Conservation (phyloP, 2,113 vertebrate species). For the Bufo gargarizans region DNA sequence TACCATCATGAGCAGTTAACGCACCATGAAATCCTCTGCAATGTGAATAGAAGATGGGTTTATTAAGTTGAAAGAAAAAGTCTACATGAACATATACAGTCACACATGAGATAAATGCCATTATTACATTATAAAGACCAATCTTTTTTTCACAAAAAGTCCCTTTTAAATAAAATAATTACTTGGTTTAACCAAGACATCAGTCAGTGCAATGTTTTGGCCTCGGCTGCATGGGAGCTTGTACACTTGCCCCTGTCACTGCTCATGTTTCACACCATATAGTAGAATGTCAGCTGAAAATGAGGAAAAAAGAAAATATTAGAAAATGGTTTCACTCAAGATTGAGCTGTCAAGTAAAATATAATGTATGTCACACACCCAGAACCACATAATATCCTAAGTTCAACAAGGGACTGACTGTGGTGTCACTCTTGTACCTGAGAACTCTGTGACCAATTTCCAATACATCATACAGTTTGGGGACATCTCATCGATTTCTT, state of each 20-base stretch:
- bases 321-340: conserved; percentile 43
- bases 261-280: conserved; percentile 29
- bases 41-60: not conserved
- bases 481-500: conserved; percentile 27
- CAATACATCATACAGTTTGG: conserved; percentile 21
- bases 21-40: not conserved
- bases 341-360: conserved; percentile 39
- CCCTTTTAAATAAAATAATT: not conserved
- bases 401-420: conserved; percentile 34
- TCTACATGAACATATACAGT: no score
- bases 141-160: not conserved
- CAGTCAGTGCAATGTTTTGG: not conserved
- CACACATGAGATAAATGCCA: not conserved
- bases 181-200: not conserved
- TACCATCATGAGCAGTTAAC: not conserved
- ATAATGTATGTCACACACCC: conserved; percentile 35
- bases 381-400: conserved; percentile 32
- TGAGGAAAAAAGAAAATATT: conserved; percentile 34
- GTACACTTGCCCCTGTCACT: conserved; percentile 28
- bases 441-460: conserved; percentile 4
- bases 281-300: conserved; percentile 36
- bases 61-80: not conserved
- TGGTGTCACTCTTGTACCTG: not conserved
- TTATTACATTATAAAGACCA: not conserved
- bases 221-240: not conserved